Conservation (phyloP, 92 coral and sea anemone species). For the Paramuricea clavata region DNA sequence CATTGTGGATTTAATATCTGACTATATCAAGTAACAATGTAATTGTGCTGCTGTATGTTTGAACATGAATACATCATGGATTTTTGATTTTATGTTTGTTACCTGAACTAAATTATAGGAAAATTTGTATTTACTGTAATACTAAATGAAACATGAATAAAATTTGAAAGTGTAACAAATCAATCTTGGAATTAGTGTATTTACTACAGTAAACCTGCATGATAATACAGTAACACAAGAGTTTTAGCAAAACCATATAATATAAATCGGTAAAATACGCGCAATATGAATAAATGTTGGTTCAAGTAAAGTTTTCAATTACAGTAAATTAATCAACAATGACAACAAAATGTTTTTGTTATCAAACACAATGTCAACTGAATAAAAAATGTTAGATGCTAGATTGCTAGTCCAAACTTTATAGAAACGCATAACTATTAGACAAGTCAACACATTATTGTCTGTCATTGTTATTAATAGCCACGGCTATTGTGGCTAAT, state of each 20-base stretch:
- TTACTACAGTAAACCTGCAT: neutral
- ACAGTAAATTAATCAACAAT: neutral
- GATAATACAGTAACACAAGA: conserved; percentile 3
- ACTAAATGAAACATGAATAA: neutral
- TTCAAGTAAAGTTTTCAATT: neutral
- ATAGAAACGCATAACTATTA: neutral
- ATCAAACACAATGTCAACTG: neutral
- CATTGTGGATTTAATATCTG: conserved; percentile 10
- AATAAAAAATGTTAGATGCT: neutral
- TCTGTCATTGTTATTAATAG: neutral
- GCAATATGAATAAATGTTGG: neutral
- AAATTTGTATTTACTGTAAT: neutral
- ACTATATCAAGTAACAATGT: neutral
- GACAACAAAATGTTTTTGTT: neutral
- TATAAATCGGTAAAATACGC: neutral
- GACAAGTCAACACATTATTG: neutral
- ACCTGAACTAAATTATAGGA: conserved; percentile 2
- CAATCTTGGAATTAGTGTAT: neutral
- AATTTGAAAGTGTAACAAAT: conserved; percentile 1
- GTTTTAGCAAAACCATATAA: conserved; percentile 10
- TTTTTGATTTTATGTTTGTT: neutral
- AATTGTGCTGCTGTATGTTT: neutral
- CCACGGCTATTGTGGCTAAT: conserved; percentile 35
- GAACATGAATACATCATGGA: neutral
- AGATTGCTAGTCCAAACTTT: neutral